A percentile compares a stretch with the other conserved stretches of the same genome.
Conservation (phyloP, 2,113 vertebrate species). For the Halichoeres trimaculatus region DNA sequence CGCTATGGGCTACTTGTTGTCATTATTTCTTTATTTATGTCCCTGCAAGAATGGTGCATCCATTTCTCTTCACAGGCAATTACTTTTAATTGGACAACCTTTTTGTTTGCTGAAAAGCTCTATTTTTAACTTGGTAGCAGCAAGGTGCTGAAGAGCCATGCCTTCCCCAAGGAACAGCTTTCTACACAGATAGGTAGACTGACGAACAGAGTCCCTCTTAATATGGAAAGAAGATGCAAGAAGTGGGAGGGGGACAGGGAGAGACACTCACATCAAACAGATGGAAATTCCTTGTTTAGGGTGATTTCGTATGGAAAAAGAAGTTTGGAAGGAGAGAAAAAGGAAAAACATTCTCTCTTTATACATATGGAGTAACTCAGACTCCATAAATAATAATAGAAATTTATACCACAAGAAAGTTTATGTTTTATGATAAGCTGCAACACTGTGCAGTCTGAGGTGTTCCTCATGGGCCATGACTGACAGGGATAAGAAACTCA, state of each 20-base stretch:
- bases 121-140: slow-evolving; percentile 72
- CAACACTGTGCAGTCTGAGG: slow-evolving; percentile 14
- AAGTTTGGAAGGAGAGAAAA: slow-evolving; percentile 50
- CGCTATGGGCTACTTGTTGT: slow-evolving; percentile 52
- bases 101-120: slow-evolving; percentile 63
- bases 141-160: slow-evolving; percentile 48
- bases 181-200: slow-evolving; percentile 52
- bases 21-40: slow-evolving; percentile 67
- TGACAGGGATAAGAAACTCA: slow-evolving; percentile 4
- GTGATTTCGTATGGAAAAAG: slow-evolving; percentile 47
- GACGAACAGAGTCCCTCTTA: slow-evolving; percentile 49
- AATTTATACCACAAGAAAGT: slow-evolving; percentile 18
- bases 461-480: slow-evolving; percentile 6
- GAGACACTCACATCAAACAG: slow-evolving; percentile 66
- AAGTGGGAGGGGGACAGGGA: slow-evolving; percentile 56
- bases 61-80: slow-evolving; percentile 65
- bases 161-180: slow-evolving; percentile 53
- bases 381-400: slow-evolving; percentile 27
- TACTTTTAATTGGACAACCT: slow-evolving; percentile 82
- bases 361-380: slow-evolving; percentile 33
- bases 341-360: slow-evolving; percentile 39
- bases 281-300: slow-evolving; percentile 71
- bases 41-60: slow-evolving; percentile 37
- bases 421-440: slow-evolving; percentile 14
- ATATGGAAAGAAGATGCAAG: slow-evolving; percentile 67